Evolutionary conservation across 2,797 vertebrate species (phyloP).

Genomic region (Rhinella marina): DNA sequence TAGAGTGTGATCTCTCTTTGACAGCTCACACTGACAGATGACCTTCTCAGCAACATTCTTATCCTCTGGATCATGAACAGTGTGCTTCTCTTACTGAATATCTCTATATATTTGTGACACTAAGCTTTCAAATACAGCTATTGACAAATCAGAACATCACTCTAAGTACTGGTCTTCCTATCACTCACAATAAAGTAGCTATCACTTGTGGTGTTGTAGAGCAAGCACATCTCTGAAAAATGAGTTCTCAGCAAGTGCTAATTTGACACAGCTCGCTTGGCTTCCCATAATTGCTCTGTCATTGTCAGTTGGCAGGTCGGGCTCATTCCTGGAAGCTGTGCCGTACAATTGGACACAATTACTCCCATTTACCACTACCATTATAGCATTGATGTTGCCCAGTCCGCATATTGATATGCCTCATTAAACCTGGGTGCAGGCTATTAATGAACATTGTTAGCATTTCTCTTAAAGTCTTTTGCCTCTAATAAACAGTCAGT

Average conservation of each 20-base stretch:
- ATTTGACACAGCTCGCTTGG: constrained; percentile 99
- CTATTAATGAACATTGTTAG: constrained; percentile 99
- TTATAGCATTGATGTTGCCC: constrained; percentile 87
- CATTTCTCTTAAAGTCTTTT: constrained; percentile 99
- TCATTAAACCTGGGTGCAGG: constrained; percentile 99
- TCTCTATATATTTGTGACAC: constrained; percentile 89
- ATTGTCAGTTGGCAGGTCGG: constrained; percentile 95
- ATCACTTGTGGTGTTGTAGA: constrained; percentile 88
- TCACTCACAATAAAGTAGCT: constrained; percentile 97
- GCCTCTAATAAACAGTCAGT: constrained; percentile 99
- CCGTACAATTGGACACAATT: constrained; percentile 99
- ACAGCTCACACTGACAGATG: constrained; percentile 96
- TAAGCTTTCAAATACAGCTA: constrained; percentile 85
- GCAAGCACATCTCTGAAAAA: constrained; percentile 90
- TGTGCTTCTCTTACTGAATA: constrained; percentile 81
- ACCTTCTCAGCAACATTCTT: constrained; percentile 90
- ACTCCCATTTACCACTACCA: constrained; percentile 97
- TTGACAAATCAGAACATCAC: constrained; percentile 91
- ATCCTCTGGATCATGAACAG: constrained; percentile 84
- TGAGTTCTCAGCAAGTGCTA: constrained; percentile 94
- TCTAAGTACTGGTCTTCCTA: constrained; percentile 84
- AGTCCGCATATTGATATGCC: constrained; percentile 90
- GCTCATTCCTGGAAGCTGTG: constrained; percentile 87
- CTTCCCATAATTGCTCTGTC: constrained; percentile 99
- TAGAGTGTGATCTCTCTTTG: constrained; percentile 89